Base-by-base conservation (phyloP, 1,140 invertebrate species). In the Brachionus plicatilis region DNA sequence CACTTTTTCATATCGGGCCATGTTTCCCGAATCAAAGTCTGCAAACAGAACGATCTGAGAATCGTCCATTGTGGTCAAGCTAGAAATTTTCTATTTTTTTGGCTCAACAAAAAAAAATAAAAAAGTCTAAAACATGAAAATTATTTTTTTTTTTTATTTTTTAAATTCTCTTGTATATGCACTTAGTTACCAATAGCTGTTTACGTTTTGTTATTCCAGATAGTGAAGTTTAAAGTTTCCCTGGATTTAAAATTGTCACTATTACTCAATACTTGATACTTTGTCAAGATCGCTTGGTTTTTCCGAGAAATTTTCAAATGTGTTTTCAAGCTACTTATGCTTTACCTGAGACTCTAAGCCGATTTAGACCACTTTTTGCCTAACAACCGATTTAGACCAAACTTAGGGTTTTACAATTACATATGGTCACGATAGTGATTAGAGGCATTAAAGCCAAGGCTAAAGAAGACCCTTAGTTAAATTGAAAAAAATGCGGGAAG, bases 21-120 rank as follows among this genome's bases (percentile, higher is more conserved):
- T 90, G 91, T 96, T 96, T 45, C 94, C 94, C 33, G 95, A 96
- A 89, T 96, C 95, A 91, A 96, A 95, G 89, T 93, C 92, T 86
- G 93, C 93, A 86, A 92, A 92, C 90, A 95, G 79, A 68, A 68
- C 65, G 37, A 82, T 68, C 41, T 68, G 66, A 6, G 68, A 72
- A 60, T 82, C 79, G 37, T 82, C 79, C 79, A 82, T 82, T 27
- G 17, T 76, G 24, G 47, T 17, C 68, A 20, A 72, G 33, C 33
- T 41, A 37, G 43, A 72, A 17, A 72, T 14, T 20, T 76, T 27
- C 14, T 50, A 53, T 76, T 76, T 76, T 14, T 8, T 76, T 50
- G 12, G 47, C 41, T 27, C 20, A 50, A 47, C 24, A 27, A 50
- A 17, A 76, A 12, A 24, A 27, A 76, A 50, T 29, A 76, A 29